Conservation (phyloP, 2,888 invertebrate genomes). For the Parnassius apollo region DNA sequence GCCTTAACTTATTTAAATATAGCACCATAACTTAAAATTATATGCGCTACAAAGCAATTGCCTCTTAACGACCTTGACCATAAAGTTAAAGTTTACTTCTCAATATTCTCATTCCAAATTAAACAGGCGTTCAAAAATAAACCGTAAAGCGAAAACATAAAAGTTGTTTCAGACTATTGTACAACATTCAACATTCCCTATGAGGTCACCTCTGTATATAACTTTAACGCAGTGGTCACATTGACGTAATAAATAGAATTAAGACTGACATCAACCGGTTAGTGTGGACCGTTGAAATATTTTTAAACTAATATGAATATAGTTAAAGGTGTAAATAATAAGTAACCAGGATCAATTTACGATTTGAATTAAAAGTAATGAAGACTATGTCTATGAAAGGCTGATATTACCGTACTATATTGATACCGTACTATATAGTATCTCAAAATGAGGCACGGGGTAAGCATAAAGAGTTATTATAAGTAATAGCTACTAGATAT, state of each 20-base stretch:
- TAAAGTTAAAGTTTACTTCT: constrained; percentile 13
- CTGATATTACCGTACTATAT: too few relatives aligned
- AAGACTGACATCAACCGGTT: constrained; percentile 22
- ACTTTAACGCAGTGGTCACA: constrained; percentile 32
- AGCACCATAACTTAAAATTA: constrained; percentile 8
- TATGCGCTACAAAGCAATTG: not conserved
- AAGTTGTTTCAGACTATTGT: constrained; percentile 29
- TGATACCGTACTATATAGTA: too few relatives aligned
- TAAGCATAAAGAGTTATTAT: too few relatives aligned
- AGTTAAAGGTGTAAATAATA: not conserved
- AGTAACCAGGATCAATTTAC: too few relatives aligned
- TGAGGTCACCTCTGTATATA: constrained; percentile 47
- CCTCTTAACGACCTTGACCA: not conserved
- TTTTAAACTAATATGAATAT: not conserved
- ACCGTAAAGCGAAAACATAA: constrained; percentile 20
- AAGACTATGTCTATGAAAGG: too few relatives aligned
- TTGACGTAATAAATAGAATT: constrained; percentile 43
- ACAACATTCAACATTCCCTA: constrained; percentile 19
- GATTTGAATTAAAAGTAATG: too few relatives aligned
- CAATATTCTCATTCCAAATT: not conserved
- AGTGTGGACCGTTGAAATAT: constrained; percentile 7
- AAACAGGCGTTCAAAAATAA: not conserved
- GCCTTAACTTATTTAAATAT: constrained; percentile 17
- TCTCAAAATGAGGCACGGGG: too few relatives aligned
- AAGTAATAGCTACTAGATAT: too few relatives aligned